Evolutionary conservation across 2,797 vertebrate genomes (phyloP).

Genomic region (Acridotheres tristis): DNA sequence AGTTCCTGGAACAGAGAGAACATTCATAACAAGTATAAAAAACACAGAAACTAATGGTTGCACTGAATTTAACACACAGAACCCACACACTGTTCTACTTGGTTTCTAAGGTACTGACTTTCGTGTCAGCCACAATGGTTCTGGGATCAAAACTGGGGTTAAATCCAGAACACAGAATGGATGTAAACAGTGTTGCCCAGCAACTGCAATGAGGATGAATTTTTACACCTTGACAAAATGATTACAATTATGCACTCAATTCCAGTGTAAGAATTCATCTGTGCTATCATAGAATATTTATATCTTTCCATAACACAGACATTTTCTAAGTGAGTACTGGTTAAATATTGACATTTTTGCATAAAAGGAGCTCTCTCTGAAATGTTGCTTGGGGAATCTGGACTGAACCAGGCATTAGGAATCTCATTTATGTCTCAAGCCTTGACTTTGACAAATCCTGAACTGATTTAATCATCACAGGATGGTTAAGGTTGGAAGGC

Average conservation of each 20-base stretch:
- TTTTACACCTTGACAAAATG: slow-evolving; percentile 33
- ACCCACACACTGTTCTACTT: not conserved
- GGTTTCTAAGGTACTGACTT: not conserved
- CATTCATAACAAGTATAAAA: not conserved
- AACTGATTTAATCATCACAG: not conserved
- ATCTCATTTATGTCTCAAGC: not conserved
- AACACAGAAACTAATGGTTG: not conserved
- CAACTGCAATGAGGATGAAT: slow-evolving; percentile 13
- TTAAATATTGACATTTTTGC: slow-evolving; percentile 41
- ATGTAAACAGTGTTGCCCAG: slow-evolving; percentile 11
- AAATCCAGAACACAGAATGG: not conserved
- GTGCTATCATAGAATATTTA: not conserved
- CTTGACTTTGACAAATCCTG: not conserved
- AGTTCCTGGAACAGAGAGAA: not conserved
- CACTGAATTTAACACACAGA: not conserved
- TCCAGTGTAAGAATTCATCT: not conserved
- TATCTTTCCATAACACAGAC: not conserved
- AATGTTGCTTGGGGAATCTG: not conserved
- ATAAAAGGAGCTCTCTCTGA: not conserved
- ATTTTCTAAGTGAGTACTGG: not conserved
- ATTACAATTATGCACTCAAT: not conserved
- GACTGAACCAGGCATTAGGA: not conserved
- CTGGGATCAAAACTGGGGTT: not conserved
- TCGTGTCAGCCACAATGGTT: not conserved
- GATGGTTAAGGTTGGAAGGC: not conserved